Conservation (phyloP, 2,797 vertebrate genomes). For the Sarcoramphus papa region DNA sequence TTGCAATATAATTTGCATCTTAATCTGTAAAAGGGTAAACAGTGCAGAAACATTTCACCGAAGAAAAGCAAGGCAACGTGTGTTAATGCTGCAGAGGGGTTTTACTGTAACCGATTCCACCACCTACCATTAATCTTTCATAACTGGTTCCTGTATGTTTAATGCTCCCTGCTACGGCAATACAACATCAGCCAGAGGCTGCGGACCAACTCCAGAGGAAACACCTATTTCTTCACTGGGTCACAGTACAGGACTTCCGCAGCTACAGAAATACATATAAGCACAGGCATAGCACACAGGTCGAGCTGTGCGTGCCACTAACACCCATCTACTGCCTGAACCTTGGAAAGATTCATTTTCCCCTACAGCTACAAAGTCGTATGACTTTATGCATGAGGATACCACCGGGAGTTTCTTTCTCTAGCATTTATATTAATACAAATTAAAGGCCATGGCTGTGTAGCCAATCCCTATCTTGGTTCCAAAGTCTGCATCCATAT, state of each 20-base stretch:
- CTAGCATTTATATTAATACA: background rate
- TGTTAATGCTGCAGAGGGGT: background rate
- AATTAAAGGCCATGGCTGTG: background rate
- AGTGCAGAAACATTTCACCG: accelerated
- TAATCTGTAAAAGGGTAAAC: accelerated
- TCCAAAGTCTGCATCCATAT: background rate
- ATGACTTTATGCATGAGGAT: background rate
- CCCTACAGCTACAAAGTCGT: background rate
- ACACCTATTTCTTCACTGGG: accelerated
- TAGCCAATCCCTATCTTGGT: background rate
- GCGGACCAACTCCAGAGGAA: background rate
- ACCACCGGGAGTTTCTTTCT: background rate
- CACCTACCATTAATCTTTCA: background rate
- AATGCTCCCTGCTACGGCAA: accelerated
- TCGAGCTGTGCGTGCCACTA: too few species aligned
- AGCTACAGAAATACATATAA: accelerated
- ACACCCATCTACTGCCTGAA: background rate
- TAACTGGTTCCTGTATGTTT: accelerated
- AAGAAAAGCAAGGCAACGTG: background rate
- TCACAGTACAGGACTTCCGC: background rate
- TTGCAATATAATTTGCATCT: background rate
- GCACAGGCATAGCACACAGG: background rate
- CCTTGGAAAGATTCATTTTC: background rate
- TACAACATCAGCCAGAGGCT: background rate
- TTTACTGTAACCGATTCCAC: background rate